phyloP scores from a whole-genome alignment of 2,888 invertebrate species.

The Acleris sparsana region DNA sequence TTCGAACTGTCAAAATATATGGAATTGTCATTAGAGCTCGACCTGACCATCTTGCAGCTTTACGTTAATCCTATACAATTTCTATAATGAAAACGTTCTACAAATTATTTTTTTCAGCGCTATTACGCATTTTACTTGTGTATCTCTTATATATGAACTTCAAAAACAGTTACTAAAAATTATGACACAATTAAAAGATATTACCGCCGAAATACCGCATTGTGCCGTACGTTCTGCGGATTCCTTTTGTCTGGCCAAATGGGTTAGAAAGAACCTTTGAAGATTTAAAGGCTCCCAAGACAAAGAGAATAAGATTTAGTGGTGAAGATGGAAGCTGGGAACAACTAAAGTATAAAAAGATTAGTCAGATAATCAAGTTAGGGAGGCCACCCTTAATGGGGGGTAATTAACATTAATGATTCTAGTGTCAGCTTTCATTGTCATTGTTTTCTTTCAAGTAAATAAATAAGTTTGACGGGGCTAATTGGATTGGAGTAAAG shows the following conservation, averaged over 20 bases:
- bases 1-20: too few relatives aligned
- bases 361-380: slow-evolving; percentile 36
- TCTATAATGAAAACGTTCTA: too few relatives aligned
- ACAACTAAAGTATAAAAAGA: slow-evolving; percentile 37
- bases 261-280: slow-evolving; percentile 49
- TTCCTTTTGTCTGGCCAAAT: slow-evolving; percentile 45
- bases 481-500: slow-evolving; percentile 15
- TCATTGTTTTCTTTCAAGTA: slow-evolving; percentile 25
- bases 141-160: too few relatives aligned
- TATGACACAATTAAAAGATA: slow-evolving; percentile 18
- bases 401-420: slow-evolving; percentile 32
- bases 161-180: too few relatives aligned
- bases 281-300: slow-evolving; percentile 54
- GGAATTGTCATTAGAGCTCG: too few relatives aligned
- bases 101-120: too few relatives aligned
- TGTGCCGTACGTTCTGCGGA: slow-evolving; percentile 29
- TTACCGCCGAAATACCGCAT: slow-evolving; percentile 18
- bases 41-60: too few relatives aligned
- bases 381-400: slow-evolving; percentile 29
- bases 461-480: slow-evolving; percentile 17
- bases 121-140: not conserved
- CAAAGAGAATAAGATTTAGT: slow-evolving; percentile 55
- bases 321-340: slow-evolving; percentile 44
- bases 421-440: slow-evolving; percentile 34
- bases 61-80: too few relatives aligned